Evolutionary conservation across 1,140 invertebrate genomes (phyloP), one percentile per base, ranked within the genome.

Genomic region (Conus ventricosus): DNA sequence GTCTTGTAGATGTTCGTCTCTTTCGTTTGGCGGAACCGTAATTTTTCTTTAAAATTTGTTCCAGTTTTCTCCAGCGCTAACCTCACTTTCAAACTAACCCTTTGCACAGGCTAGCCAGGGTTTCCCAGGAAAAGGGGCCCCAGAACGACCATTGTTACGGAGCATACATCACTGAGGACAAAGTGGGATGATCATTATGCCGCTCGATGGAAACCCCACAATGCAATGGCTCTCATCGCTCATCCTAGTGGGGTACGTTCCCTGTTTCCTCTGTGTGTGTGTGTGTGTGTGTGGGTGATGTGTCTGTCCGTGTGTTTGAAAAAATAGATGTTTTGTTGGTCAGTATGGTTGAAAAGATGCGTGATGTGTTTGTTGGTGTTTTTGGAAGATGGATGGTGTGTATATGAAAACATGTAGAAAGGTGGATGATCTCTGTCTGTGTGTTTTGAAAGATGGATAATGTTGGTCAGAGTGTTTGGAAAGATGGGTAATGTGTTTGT

Each of bases 171-270:
- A 97, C 96, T 10, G 95, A 96, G 53, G 96, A 96, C 91, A 96
- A 97, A 90, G 96, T 97, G 76, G 97, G 97, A 4, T 97, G 54
- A 96, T 97, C 92, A 96, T 96, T 88, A 93, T 97, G 90, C 97
- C 97, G 7, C 92, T 97, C 0, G 96, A 97, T 94, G 97, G 97
- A 7, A 97, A 97, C 94, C 97, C 39, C 97, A 96, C 94, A 97
- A 96, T 92, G 96, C 96, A 89, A 96, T 96, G 85, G 97, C 96
- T 6, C 94, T 97, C 39, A 95, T 97, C 51, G 97, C 96, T 54
- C 97, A 97, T 95, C 97, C 97, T 5, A 92, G 93, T 84, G 94
- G 95, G 83, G 95, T 95, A 89, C 88, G 91, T 91, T 51, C 5
- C 55, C 53, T 83, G 81, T 88, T 90, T 91, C 25, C 5, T 83